phyloP scores from a whole-genome alignment of 30 jellyfish, hydroid and myxozoan genomes.

The Rhopilema esculentum region DNA sequence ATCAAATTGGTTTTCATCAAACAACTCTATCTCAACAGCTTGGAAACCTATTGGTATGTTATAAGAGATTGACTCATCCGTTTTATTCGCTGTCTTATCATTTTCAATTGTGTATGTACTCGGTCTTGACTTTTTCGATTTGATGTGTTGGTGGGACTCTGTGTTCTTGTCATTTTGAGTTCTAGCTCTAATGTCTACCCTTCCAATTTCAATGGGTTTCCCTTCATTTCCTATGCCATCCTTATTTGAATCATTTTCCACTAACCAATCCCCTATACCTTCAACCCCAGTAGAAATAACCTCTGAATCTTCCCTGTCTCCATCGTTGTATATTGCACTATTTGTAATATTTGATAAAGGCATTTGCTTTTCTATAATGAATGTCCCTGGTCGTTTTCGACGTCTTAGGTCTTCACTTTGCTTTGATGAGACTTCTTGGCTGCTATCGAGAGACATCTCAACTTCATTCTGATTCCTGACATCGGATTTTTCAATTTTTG shows the following conservation, averaged over 20 bases:
- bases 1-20: background rate
- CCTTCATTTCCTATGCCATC: background rate
- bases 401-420: background rate
- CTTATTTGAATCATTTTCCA: background rate
- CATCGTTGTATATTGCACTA: background rate
- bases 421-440: background rate
- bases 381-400: background rate
- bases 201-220: background rate
- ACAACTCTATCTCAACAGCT: background rate
- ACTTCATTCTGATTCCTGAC: too few relatives aligned
- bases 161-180: background rate
- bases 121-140: constrained; percentile 7
- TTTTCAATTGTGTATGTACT: background rate
- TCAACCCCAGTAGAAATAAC: background rate
- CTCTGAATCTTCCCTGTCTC: background rate
- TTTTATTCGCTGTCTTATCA: background rate
- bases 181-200: background rate
- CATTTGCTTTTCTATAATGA: background rate
- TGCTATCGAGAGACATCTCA: too few relatives aligned
- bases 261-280: background rate
- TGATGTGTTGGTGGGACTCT: background rate
- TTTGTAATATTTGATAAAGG: background rate
- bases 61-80: background rate
- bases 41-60: background rate
- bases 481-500: background rate